Percentiles rank a stretch among this genome's conserved stretches.
Evolutionary conservation across 2,888 invertebrate species (phyloP).

Genomic region (Busseola fusca): DNA sequence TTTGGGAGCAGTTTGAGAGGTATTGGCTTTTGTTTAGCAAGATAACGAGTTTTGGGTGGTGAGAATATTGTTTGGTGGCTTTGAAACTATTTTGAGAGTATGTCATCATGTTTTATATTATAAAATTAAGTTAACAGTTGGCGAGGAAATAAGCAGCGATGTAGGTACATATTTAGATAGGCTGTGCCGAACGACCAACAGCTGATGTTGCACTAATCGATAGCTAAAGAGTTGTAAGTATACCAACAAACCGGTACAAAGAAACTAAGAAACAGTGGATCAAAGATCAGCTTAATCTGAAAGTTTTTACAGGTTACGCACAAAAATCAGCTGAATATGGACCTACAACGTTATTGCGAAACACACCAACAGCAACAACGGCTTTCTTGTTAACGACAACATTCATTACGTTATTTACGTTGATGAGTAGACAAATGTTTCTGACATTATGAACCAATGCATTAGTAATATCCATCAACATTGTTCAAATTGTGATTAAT

Average conservation of each 20-base stretch:
- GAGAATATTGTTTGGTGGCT: background rate
- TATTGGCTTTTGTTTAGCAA: slow-evolving; percentile 15
- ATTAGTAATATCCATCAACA: background rate
- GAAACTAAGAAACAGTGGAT: background rate
- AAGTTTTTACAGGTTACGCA: background rate
- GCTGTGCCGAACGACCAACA: background rate
- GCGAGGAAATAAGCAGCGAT: background rate
- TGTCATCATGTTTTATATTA: background rate
- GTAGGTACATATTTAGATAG: background rate
- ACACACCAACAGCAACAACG: background rate
- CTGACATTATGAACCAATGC: background rate
- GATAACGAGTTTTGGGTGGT: slow-evolving; percentile 7
- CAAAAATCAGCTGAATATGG: background rate
- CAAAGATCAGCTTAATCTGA: too few relatives aligned
- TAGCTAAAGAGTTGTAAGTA: background rate
- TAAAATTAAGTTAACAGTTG: background rate
- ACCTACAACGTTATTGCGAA: background rate
- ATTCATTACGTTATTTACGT: background rate
- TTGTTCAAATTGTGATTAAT: background rate
- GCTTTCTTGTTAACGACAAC: background rate
- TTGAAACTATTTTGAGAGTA: background rate
- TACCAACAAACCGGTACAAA: background rate
- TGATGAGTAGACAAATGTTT: background rate
- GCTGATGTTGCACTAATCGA: background rate
- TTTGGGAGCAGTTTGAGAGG: slow-evolving; percentile 8